Base-by-base conservation (phyloP, 1,140 invertebrate genomes). In the Harlomillsia oculata region DNA sequence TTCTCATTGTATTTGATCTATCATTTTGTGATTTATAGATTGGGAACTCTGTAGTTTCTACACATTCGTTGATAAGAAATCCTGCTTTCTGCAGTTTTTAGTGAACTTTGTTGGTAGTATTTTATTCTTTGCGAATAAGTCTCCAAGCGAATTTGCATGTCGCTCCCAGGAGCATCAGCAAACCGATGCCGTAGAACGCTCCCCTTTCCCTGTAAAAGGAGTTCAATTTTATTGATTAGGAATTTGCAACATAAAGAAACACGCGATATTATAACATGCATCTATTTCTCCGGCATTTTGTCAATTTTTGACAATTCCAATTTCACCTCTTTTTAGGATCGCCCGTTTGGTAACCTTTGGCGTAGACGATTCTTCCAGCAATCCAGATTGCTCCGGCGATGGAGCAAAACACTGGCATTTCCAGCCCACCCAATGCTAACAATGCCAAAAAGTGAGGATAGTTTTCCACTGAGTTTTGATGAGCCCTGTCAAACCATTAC, bases 401-500 rank as follows among this genome's bases (percentile, higher is more conserved):
- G 29, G 75, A 69, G 49, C 67, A 65, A 5, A 73, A 68, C 56
- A 74, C 71, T 0, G 75, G 75, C 64, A 70, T 67, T 45, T 73
- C 69, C 14, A 77, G 58, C 39, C 75, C 75, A 40, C 71, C 73
- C 41, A 72, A 18, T 6, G 74, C 53, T 14, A 75, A 64, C 14
- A 75, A 48, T n/a, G 69, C 62, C 23, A 77, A 59, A 50, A 75
- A 75, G 16, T 67, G 62, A 5, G 74, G 72, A 46, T 74, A 73
- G 28, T 67, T 70, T 62, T 76, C 75, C 44, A 76, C 60, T 18
- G 72, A 75, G 60, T 77, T 76, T 64, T 76, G 75, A 63, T 77
- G 76, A 28, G 74, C 73, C 59, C 76, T 69, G 53, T 34, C n/a
- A n/a, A n/a, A n/a, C n/a, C n/a, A n/a, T n/a, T n/a, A n/a, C n/a